Conservation (phyloP, 1,140 invertebrate genomes). For the Bombus huntii region DNA sequence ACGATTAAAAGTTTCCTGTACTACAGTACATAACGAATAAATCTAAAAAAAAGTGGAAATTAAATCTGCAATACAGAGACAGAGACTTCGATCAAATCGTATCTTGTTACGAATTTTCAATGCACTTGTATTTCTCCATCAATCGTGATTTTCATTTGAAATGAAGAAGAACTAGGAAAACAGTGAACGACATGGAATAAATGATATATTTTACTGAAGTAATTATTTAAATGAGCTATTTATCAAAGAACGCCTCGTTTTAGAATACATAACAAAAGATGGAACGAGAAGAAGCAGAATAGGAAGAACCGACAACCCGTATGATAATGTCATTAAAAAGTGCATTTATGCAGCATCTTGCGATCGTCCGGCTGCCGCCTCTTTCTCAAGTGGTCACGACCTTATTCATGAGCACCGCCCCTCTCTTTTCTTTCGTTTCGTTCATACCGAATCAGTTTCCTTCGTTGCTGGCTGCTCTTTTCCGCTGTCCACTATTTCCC, state of each 20-base stretch:
- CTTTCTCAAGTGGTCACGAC: not conserved
- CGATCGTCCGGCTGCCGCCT: not conserved
- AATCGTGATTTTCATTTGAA: not conserved
- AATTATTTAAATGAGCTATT: not conserved
- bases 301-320: not conserved
- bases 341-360: not conserved
- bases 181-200: not conserved
- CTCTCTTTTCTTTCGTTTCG: not conserved
- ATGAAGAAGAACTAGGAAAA: not conserved
- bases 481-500: not conserved
- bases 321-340: constrained; percentile 35
- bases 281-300: too few relatives aligned
- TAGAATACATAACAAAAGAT: not conserved
- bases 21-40: not conserved
- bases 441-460: not conserved
- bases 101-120: not conserved
- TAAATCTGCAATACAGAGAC: not conserved
- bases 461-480: not conserved
- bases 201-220: not conserved
- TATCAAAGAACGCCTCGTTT: not conserved
- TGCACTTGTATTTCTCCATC: not conserved
- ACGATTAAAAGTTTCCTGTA: not conserved
- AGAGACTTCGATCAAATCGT: not conserved
- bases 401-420: not conserved
- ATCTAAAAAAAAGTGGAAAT: not conserved